A percentile compares a stretch with the other conserved stretches of the same genome.
Conservation (phyloP, 2,797 vertebrate genomes). For the Eutrigla gurnardus region DNA sequence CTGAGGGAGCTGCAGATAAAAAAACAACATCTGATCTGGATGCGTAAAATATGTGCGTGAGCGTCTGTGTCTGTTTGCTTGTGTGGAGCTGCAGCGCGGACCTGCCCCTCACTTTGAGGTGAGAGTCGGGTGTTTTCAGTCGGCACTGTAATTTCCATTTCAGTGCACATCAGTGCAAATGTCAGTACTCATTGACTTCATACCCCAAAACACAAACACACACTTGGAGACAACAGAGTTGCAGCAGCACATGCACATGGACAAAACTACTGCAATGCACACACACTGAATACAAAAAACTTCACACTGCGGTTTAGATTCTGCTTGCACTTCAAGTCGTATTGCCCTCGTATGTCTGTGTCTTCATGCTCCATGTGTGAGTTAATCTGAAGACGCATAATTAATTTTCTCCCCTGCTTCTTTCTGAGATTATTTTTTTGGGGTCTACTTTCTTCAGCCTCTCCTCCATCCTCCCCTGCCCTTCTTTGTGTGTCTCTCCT, state of each 20-base stretch:
- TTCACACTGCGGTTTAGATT: neutral
- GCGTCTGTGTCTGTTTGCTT: neutral
- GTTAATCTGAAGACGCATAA: neutral
- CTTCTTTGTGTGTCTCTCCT: slow-evolving; percentile 25
- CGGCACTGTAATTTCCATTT: slow-evolving; percentile 66
- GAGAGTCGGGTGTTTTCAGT: slow-evolving; percentile 70
- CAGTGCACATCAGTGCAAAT: slow-evolving; percentile 77
- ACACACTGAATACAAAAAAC: neutral
- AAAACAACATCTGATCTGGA: neutral
- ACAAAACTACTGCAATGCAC: slow-evolving; percentile 2
- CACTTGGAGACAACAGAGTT: slow-evolving; percentile 28
- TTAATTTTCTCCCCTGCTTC: slow-evolving; percentile 5
- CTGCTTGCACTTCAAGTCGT: neutral
- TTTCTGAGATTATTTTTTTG: neutral
- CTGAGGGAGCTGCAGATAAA: neutral
- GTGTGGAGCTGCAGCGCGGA: slow-evolving; percentile 16
- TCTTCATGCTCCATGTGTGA: slow-evolving; percentile 8
- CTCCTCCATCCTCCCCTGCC: slow-evolving; percentile 1
- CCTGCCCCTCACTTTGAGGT: slow-evolving; percentile 50
- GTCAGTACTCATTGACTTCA: slow-evolving; percentile 73
- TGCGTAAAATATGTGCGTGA: neutral
- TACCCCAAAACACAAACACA: slow-evolving; percentile 27
- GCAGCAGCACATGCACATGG: neutral
- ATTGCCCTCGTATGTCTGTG: slow-evolving; percentile 1
- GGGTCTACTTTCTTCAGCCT: slow-evolving; percentile 20